phyloP scores from a whole-genome alignment of 2,797 vertebrate species.

The Takifugu ocellatus region DNA sequence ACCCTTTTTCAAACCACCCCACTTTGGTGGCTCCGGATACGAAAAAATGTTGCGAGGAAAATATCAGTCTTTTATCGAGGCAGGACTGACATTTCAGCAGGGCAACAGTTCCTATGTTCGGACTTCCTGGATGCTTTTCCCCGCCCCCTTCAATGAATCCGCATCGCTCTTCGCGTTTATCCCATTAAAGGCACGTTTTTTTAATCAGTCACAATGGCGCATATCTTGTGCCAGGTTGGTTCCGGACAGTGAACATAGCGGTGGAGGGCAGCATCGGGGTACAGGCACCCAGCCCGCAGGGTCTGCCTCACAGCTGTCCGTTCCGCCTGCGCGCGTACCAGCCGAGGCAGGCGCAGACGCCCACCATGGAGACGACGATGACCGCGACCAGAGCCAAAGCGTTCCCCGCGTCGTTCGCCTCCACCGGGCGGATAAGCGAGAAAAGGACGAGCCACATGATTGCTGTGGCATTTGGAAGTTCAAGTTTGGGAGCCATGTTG shows the following conservation, averaged over 20 bases:
- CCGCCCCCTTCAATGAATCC: conserved; percentile 3
- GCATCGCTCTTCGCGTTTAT: neutral
- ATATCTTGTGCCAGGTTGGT: conserved; percentile 5
- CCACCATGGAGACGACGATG: conserved; percentile 76
- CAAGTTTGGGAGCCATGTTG: conserved; percentile 76
- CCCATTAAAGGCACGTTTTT: conserved; percentile 51
- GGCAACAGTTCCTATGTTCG: conserved; percentile 21
- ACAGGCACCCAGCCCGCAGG: neutral
- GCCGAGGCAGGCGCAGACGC: conserved; percentile 88
- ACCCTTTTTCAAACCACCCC: too few relatives aligned
- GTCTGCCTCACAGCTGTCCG: conserved; percentile 72
- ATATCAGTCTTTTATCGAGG: conserved; percentile 6
- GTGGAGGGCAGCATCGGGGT: neutral
- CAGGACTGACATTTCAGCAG: conserved; percentile 31
- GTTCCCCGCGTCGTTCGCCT: conserved; percentile 88
- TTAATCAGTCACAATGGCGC: conserved; percentile 5
- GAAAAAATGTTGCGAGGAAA: neutral
- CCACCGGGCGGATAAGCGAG: conserved; percentile 69
- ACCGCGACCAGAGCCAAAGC: conserved; percentile 83
- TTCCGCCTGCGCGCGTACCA: conserved; percentile 87
- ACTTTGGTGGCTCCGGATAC: too few relatives aligned
- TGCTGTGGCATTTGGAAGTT: conserved; percentile 27
- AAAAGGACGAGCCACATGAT: conserved; percentile 62
- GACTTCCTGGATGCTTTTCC: conserved; percentile 46
- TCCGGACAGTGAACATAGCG: neutral